phyloP scores from a whole-genome alignment of 1,140 invertebrate species.

The Aphaenogaster floridana region DNA sequence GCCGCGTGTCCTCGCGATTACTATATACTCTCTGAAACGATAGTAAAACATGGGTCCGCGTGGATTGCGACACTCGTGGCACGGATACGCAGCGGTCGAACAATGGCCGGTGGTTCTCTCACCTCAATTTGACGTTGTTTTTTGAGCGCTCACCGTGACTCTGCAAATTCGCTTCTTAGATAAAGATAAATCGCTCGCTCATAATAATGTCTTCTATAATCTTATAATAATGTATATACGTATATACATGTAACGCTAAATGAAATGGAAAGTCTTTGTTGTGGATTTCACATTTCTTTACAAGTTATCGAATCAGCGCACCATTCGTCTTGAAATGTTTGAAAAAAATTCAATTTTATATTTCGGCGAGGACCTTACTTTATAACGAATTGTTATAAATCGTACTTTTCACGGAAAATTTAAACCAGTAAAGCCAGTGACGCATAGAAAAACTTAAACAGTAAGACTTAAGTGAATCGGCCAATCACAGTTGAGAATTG shows the following conservation, averaged over 20 bases:
- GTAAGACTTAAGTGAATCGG: too few relatives aligned
- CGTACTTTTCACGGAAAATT: neutral
- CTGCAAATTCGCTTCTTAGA: neutral
- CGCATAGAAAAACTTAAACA: too few relatives aligned
- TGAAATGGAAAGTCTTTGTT: neutral
- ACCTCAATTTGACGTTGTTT: neutral
- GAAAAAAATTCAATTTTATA: neutral
- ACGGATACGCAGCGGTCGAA: slow-evolving; percentile 44
- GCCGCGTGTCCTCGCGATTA: slow-evolving; percentile 45
- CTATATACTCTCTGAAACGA: slow-evolving; percentile 50
- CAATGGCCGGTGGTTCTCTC: slow-evolving; percentile 40
- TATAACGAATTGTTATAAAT: too few relatives aligned
- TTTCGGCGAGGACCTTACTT: too few relatives aligned
- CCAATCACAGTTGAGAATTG: too few relatives aligned
- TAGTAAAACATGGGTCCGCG: slow-evolving; percentile 36
- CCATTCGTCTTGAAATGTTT: neutral
- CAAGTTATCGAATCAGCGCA: too few relatives aligned
- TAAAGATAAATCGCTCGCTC: neutral
- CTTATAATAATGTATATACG: neutral
- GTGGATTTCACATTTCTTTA: neutral
- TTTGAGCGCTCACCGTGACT: slow-evolving; percentile 1
- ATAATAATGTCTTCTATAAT: neutral
- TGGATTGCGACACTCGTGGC: slow-evolving; percentile 50
- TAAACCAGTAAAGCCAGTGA: neutral
- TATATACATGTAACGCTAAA: neutral